phyloP scores from a whole-genome alignment of 1,140 invertebrate genomes.

The Macrostomum lignano region DNA sequence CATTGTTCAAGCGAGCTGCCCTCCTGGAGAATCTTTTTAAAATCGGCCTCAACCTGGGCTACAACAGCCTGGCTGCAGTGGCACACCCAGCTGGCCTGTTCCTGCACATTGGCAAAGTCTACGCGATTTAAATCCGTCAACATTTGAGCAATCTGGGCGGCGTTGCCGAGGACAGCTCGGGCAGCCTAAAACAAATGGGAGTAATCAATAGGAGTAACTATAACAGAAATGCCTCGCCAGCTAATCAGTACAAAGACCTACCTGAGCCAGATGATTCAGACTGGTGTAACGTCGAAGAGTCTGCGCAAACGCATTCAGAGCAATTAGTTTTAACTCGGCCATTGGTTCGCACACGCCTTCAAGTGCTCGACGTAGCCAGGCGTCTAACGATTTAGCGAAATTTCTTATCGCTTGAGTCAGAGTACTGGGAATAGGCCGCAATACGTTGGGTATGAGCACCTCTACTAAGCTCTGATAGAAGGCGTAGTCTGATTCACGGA shows the following conservation, averaged over 20 bases:
- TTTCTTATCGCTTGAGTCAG: constrained; percentile 70
- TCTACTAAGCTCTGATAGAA: constrained; percentile 87
- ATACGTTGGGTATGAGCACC: constrained; percentile 73
- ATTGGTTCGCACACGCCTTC: constrained; percentile 4
- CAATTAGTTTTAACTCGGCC: constrained; percentile 29
- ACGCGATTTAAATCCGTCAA: constrained; percentile 76
- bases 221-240: no score
- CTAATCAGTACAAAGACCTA: no score
- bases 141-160: constrained; percentile 75
- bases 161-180: constrained; percentile 71
- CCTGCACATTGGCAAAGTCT: constrained; percentile 79
- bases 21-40: constrained; percentile 64
- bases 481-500: constrained; percentile 51
- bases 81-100: constrained; percentile 80
- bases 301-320: constrained; percentile 69
- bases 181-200: no score
- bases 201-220: no score
- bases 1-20: constrained; percentile 79
- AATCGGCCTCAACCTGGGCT: constrained; percentile 57
- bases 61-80: constrained; percentile 63
- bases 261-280: constrained; percentile 86
- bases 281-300: constrained; percentile 79
- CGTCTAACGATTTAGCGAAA: constrained; percentile 66
- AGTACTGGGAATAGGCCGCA: constrained; percentile 45
- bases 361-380: constrained; percentile 5